Percentiles rank a stretch among this genome's conserved stretches.
These are phyloP conservation scores for Aphelocoma californica DNA, from an alignment of 2,797 vertebrate species.

Conservation along the genomic window DNA sequence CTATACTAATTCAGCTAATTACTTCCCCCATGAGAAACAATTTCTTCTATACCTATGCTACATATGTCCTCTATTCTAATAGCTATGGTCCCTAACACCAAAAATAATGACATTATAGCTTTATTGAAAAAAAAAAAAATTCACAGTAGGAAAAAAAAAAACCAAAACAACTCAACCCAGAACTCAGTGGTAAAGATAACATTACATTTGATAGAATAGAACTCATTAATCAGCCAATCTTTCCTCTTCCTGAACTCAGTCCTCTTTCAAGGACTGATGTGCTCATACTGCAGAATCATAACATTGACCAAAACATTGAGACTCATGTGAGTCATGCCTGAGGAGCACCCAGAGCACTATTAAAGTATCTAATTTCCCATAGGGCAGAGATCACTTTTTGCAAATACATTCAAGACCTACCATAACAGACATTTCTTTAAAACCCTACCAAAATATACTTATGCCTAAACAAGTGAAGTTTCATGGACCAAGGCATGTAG, in stretches of 20 bases:
- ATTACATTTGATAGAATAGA: neutral
- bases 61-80: neutral
- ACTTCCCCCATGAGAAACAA: neutral
- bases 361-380: neutral
- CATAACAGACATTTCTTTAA: neutral
- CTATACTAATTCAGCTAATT: neutral
- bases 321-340: neutral
- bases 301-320: neutral
- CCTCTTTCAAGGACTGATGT: neutral
- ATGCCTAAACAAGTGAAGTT: neutral
- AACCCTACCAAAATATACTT: neutral
- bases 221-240: neutral
- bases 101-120: neutral
- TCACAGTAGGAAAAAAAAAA: neutral
- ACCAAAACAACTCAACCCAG: neutral
- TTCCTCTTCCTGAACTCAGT: neutral
- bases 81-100: neutral
- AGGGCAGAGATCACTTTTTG: neutral
- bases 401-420: neutral
- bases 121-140: neutral
- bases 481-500: accelerated
- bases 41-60: neutral
- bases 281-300: neutral
- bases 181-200: neutral
- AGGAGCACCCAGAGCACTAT: neutral